Percentiles rank a stretch among this genome's conserved stretches.
These are phyloP conservation scores for Oxycera nigricornis DNA, from an alignment of 2,888 invertebrate species.

Conservation along the genomic window DNA sequence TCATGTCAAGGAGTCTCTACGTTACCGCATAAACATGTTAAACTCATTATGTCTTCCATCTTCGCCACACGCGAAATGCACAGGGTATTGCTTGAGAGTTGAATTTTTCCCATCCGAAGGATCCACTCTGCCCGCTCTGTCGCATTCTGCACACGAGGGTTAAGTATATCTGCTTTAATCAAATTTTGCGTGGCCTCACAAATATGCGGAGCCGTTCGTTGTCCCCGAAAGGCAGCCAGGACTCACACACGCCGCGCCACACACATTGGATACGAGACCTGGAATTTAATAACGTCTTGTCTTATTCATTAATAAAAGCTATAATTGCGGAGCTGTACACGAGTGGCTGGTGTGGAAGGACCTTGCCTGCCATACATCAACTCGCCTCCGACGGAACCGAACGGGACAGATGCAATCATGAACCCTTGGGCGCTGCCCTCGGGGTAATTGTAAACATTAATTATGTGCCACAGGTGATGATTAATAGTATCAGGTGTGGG, in stretches of 20 bases:
- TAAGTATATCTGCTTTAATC: neutral
- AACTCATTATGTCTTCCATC: too few species aligned
- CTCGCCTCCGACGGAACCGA: too few species aligned
- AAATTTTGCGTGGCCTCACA: neutral
- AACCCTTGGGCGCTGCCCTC: neutral
- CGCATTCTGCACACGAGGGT: too few species aligned
- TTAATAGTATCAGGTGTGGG: neutral
- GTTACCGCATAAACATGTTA: too few species aligned
- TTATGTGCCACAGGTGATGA: slow-evolving; percentile 15
- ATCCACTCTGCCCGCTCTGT: too few species aligned
- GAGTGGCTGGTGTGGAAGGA: neutral
- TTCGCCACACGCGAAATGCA: too few species aligned
- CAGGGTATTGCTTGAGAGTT: too few species aligned
- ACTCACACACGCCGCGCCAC: neutral
- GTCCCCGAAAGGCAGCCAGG: neutral
- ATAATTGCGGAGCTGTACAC: neutral
- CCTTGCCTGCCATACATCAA: too few species aligned
- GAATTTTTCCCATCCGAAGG: too few species aligned
- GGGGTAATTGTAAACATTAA: slow-evolving; percentile 15
- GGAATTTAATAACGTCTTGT: slow-evolving; percentile 1
- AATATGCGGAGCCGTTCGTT: neutral
- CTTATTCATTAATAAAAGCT: neutral
- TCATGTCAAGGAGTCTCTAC: too few species aligned
- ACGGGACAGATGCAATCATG: neutral
- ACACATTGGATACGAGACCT: neutral